Base-by-base conservation (phyloP, 2,113 vertebrate species). In the Tretioscincus oriximinensis region DNA sequence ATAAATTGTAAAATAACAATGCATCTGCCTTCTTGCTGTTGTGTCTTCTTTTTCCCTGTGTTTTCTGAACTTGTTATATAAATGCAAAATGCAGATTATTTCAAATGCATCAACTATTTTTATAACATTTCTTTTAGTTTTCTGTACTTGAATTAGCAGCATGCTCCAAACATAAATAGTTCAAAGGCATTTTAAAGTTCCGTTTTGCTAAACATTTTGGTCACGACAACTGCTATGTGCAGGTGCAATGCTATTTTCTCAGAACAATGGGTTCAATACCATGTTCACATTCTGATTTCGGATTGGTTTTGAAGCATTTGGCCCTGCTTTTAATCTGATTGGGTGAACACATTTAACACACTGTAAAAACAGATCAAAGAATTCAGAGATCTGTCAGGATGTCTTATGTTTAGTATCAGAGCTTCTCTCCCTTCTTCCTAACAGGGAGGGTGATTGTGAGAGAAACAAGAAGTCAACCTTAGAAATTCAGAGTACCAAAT, bases 321-420 rank as follows among this genome's bases (percentile, higher is more conserved):
- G 49, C 73, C 64, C 21, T 70, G 28, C 68, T 0, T 0, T 82
- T 88, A 1, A 0, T 87, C 80, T 78, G 78, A 71, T 66, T 80
- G 84, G 86, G 75, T 69, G 80, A 81, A 81, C 74, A 81, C 76
- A 76, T 74, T 81, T 2, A 1, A 67, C 73, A 14, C 80, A 78
- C 81, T 79, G 77, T 31, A 65, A 64, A 16, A 60, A 85, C 70
- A 88, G 87, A 90, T 81, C 76, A 89, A 90, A 91, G 79, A 4
- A 10, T 82, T 76, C 74, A 24, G 0, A 0, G 0, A 29, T 69
- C 86, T 81, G 84, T 81, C 66, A 2, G 31, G 66, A 49, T 29
- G 1, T 82, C 90, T 74, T 29, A 88, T 89, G 92, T 90, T 82
- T 80, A 66, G 20, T 73, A 64, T 76, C 78, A 73, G 54, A 75